Evolutionary conservation across 2,797 vertebrate genomes (phyloP), one percentile per base, ranked within the genome.

Genomic region (Leuciscus waleckii): DNA sequence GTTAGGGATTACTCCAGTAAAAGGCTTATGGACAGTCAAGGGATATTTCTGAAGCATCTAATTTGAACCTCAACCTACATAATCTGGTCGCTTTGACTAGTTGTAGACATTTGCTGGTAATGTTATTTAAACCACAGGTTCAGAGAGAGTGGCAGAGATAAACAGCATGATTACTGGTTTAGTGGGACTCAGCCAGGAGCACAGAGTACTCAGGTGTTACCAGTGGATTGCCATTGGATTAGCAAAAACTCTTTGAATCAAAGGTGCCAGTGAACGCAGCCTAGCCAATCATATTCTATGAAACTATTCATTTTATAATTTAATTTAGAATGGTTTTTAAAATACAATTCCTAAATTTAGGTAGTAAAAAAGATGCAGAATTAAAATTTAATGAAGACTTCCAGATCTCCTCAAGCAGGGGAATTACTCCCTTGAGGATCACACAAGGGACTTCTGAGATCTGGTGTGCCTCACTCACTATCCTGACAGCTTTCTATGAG

Each of bases 21-120:
- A 94, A 92, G 91, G 94, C 95, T 95, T 95, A 95, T 92, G 89
- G 90, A 92, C 93, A 92, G 93, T 92, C 93, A 91, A 92, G 89
- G 92, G 93, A 94, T 93, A 94, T 94, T 95, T 95, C 87, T 84
- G 92, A 93, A 92, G 91, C 89, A 86, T 92, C 93, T 93, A 92
- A 93, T 93, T 93, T 94, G 91, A 94, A 93, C 92, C 82, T 86
- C 88, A 90, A 92, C 90, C 92, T 90, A 94, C 92, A 92, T 87
- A 82, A 90, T 92, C 88, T 91, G 90, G 90, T 32, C 35, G 29
- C 26, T 39, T 49, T 58, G 82, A 84, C 67, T 77, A 39, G 35
- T 67, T 75, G n/a, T 46, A 65, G 82, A 69, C 13, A 13, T 26
- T 56, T 46, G 26, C 17, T 68, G 79, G n/a, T 86, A 11, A 49